Conservation (phyloP, 1,140 invertebrate genomes). For the Cherax destructor region DNA sequence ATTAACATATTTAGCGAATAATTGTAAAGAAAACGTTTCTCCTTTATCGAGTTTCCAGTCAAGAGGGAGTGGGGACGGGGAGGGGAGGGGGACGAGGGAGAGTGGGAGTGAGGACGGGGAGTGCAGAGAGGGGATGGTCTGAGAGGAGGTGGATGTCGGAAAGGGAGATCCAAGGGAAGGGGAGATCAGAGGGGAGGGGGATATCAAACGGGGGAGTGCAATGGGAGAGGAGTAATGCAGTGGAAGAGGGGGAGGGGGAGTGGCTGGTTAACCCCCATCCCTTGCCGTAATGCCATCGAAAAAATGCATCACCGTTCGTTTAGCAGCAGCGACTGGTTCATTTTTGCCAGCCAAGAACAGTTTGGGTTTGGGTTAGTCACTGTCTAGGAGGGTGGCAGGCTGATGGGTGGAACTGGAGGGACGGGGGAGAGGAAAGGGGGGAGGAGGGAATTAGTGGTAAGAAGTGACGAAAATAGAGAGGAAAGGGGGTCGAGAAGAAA, state of each 20-base stretch:
- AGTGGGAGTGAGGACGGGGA: no score
- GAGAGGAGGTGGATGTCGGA: not conserved
- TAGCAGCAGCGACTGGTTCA: constrained; percentile 1
- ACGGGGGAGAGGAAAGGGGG: not conserved
- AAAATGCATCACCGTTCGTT: constrained; percentile 28
- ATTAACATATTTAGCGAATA: no score
- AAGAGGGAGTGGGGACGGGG: no score
- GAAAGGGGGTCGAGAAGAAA: not conserved
- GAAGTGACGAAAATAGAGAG: not conserved
- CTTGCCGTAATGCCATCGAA: constrained; percentile 24
- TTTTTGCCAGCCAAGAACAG: constrained; percentile 7
- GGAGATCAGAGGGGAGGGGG: not conserved
- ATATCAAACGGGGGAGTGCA: no score
- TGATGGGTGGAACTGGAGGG: not conserved
- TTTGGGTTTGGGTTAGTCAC: constrained; percentile 4
- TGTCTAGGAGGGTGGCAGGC: not conserved
- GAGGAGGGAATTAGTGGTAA: not conserved
- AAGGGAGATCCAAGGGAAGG: not conserved
- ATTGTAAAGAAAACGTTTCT: no score
- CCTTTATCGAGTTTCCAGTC: no score
- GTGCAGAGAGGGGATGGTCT: no score
- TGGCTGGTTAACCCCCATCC: not conserved
- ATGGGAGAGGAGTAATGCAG: not conserved
- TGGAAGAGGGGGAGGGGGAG: no score
- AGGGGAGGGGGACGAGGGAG: no score